Evolutionary conservation across 2,888 invertebrate species (phyloP), one percentile per base, ranked within the genome.

Genomic region (Macaria notata): DNA sequence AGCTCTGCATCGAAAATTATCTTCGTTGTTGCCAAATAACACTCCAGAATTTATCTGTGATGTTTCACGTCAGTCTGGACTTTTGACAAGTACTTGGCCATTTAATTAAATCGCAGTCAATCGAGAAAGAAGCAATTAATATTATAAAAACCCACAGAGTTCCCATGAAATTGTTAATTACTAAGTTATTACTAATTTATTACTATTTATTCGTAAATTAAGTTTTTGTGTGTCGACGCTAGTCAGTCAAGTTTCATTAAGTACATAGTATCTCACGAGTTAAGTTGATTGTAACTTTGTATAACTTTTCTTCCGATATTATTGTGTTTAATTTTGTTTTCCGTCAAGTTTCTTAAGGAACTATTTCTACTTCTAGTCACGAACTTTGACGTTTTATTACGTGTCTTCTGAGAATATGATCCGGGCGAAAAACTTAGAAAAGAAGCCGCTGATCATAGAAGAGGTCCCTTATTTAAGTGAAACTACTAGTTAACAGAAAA

Each of bases 201-300:
- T 63, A 65, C 79, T 78, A 81, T 76, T 81, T 80, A 81, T 80
- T 77, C 70, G 41, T 62, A 62, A 57, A 39, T 52, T 66, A 64
- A 62, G 56, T 61, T 66, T 58, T 55, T 62, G 63, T 76, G 71
- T 69, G 73, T 73, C 82, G 83, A 84, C 81, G 83, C 90, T 91
- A 91, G 90, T 90, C 90, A 90, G 78, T 75, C 73, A 81, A 78
- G 81, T 84, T 79, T 84, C 71, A 76, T 73, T 83, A 81, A 83
- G 36, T 55, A 59, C 54, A 66, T 8, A 41, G 33, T 36, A 36
- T 36, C 68, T 65, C 70, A 63, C 49, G 44, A 61, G 53, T 54
- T 56, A 58, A 56, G 59, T 61, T 73, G 73, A 70, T 68, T 9
- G 46, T 49, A 68, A 64, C 69, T 72, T 71, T 66, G 46, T 66